Percentiles rank a stretch among this genome's conserved stretches.
Conservation (phyloP, 2,113 vertebrate genomes). For the Psilopsiagon aymara region DNA sequence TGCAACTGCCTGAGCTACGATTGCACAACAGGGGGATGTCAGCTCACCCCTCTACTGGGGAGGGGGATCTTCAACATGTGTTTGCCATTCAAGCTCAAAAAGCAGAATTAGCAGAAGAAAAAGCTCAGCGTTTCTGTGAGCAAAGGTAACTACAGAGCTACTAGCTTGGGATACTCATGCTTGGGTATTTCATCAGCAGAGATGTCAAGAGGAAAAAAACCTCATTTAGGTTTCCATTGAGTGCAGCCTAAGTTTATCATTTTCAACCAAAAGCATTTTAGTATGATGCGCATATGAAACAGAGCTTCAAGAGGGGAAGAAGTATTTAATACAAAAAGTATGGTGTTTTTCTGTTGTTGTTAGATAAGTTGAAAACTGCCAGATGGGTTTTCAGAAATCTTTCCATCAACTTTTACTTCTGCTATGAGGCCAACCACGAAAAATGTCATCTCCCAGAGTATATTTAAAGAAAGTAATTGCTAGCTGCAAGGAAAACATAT, state of each 20-base stretch:
- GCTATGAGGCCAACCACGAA: constrained; percentile 11
- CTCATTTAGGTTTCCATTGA: not conserved
- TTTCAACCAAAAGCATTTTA: not conserved
- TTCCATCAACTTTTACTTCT: constrained; percentile 53
- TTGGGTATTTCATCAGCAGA: not conserved
- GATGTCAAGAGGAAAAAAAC: not conserved
- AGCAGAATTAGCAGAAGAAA: not conserved
- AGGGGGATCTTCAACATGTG: not conserved
- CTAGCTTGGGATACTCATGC: not conserved
- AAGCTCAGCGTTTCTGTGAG: not conserved
- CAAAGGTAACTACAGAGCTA: not conserved
- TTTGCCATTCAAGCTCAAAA: not conserved
- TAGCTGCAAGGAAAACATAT: constrained; percentile 14
- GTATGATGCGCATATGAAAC: not conserved
- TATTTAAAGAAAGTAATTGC: constrained; percentile 57
- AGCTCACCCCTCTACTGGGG: not conserved
- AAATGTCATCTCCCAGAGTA: constrained; percentile 16
- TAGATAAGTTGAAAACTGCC: constrained; percentile 40
- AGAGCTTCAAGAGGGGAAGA: not conserved
- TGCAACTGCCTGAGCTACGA: not conserved
- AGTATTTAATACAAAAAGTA: not conserved
- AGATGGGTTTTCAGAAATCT: constrained; percentile 42
- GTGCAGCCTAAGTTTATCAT: not conserved
- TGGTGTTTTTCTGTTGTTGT: not conserved
- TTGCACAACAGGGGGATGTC: not conserved